Evolutionary conservation across 2,888 invertebrate genomes (phyloP).

Genomic region (Nemoura dubitans): DNA sequence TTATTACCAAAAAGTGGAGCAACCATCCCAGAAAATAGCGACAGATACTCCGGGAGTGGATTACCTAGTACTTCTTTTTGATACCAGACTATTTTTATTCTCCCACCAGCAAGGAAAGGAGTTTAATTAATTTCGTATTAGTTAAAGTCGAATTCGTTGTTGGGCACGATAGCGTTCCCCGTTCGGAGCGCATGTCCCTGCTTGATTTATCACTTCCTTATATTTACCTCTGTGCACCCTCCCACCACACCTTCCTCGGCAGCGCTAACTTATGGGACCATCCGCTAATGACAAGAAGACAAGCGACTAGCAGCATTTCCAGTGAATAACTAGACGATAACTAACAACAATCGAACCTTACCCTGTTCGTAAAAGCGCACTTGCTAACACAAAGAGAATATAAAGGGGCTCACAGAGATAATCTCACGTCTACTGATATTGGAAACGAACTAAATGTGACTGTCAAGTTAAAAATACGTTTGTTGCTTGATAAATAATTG

Average conservation of each 20-base stretch:
- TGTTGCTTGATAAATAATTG: not conserved
- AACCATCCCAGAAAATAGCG: not conserved
- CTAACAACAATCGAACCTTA: slow-evolving; percentile 1
- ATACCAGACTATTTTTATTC: not conserved
- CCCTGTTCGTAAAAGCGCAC: not conserved
- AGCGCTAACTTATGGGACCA: slow-evolving; percentile 7
- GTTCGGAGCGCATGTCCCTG: not conserved
- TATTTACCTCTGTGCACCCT: not conserved
- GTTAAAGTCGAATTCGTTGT: slow-evolving; percentile 13
- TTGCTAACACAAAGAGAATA: not conserved
- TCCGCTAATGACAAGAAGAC: slow-evolving; percentile 12
- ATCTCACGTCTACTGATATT: not conserved
- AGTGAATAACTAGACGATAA: slow-evolving; percentile 7
- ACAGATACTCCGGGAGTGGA: not conserved
- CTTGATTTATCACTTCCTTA: slow-evolving; percentile 26
- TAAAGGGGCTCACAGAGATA: not conserved
- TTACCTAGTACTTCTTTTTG: not conserved
- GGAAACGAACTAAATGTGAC: not conserved
- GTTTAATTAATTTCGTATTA: slow-evolving; percentile 25
- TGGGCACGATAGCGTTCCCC: not conserved
- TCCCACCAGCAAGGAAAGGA: not conserved
- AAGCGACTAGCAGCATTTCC: not conserved
- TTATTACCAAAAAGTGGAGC: not conserved
- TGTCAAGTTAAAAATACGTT: not conserved
- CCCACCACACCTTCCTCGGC: not conserved